These are phyloP conservation scores for Hirtodrosophila alboralis DNA, from an alignment of 2,888 invertebrate genomes.

Conservation along the genomic window DNA sequence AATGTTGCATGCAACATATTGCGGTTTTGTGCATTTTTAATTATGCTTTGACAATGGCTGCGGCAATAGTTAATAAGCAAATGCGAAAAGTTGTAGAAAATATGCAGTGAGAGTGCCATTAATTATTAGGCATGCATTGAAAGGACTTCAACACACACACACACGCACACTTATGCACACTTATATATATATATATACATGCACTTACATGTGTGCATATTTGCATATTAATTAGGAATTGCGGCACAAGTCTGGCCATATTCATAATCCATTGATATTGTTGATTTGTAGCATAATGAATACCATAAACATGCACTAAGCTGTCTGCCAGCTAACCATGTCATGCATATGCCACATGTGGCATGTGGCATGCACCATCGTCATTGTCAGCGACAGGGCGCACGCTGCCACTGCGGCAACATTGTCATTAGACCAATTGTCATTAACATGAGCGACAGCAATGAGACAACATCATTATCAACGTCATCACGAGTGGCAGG, in stretches of 20 bases:
- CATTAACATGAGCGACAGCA: slow-evolving; percentile 74
- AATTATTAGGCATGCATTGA: slow-evolving; percentile 61
- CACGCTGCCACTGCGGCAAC: slow-evolving; percentile 44
- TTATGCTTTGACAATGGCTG: slow-evolving; percentile 51
- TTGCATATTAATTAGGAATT: slow-evolving; percentile 75
- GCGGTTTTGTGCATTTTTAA: slow-evolving; percentile 57
- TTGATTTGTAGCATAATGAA: slow-evolving; percentile 77
- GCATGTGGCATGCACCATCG: too few relatives aligned
- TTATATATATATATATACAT: slow-evolving; percentile 29
- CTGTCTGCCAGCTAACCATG: slow-evolving; percentile 33
- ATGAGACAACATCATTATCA: slow-evolving; percentile 76
- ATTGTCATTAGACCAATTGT: slow-evolving; percentile 77
- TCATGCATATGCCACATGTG: slow-evolving; percentile 8
- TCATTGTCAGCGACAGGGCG: slow-evolving; percentile 20
- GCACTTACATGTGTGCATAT: slow-evolving; percentile 66
- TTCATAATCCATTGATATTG: slow-evolving; percentile 75
- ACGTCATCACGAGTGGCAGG: slow-evolving; percentile 44
- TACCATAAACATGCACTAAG: slow-evolving; percentile 70
- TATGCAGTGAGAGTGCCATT: slow-evolving; percentile 41
- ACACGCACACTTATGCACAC: slow-evolving; percentile 6
- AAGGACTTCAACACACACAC: slow-evolving; percentile 25
- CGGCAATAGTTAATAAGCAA: slow-evolving; percentile 20
- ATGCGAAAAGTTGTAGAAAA: slow-evolving; percentile 44
- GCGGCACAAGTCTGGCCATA: slow-evolving; percentile 58
- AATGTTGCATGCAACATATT: slow-evolving; percentile 7